A percentile compares a stretch with the other conserved stretches of the same genome.
These are phyloP conservation scores for Heteractis magnifica DNA, from an alignment of 92 coral and sea anemone species.

Conservation along the genomic window DNA sequence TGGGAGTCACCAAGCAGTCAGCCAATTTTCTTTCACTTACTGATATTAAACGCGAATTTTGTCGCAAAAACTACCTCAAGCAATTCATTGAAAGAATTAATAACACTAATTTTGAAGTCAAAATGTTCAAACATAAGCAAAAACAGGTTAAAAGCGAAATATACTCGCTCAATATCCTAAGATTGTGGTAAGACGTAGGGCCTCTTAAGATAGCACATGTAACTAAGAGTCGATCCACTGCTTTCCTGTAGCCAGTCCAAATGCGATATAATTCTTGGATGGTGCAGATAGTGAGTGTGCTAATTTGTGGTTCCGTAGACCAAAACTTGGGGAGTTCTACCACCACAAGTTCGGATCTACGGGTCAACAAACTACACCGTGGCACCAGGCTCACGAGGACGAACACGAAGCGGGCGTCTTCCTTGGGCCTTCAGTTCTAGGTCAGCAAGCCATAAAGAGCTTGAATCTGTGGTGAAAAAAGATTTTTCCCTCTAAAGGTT, in stretches of 20 bases:
- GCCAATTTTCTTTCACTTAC: too few species aligned
- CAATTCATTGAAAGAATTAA: too few species aligned
- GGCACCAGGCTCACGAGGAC: background rate
- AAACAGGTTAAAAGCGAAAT: too few species aligned
- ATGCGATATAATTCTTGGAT: background rate
- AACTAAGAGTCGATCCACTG: too few species aligned
- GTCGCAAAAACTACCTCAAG: too few species aligned
- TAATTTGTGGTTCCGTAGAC: constrained; percentile 54
- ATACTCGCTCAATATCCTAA: too few species aligned
- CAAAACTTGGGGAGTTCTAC: constrained; percentile 67
- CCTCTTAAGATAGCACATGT: too few species aligned
- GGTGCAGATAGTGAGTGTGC: background rate
- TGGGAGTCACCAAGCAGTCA: too few species aligned
- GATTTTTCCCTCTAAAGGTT: background rate
- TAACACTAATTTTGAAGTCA: too few species aligned
- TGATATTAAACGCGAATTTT: too few species aligned
- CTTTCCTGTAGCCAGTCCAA: background rate
- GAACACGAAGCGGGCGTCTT: background rate
- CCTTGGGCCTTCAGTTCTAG: background rate
- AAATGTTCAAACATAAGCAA: too few species aligned
- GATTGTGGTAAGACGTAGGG: too few species aligned
- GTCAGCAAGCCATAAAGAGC: background rate
- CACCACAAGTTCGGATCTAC: constrained; percentile 96
- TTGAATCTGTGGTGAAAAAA: background rate
- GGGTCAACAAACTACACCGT: constrained; percentile 46